Evolutionary conservation across 2,113 vertebrate genomes (phyloP), one percentile per base, ranked within the genome.

Genomic region (Neofelis nebulosa): DNA sequence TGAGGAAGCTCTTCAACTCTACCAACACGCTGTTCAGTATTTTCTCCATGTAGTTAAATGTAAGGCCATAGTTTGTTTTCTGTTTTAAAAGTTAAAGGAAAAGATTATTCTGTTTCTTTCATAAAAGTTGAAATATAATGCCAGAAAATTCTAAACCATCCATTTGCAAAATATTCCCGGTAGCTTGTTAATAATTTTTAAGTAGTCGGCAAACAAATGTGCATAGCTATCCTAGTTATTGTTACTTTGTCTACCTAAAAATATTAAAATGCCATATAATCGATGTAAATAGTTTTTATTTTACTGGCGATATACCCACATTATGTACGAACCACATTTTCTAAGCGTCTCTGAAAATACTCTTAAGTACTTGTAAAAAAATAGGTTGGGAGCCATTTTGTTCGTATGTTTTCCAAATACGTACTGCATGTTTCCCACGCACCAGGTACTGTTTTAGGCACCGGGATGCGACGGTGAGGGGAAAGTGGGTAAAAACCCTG

Each of bases 1-100:
- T 78, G 99, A 99, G 86, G 99, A 99, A 98, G 99, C 99, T 69
- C 99, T 99, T 66, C 99, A 94, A 3, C 99, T 99, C 86, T 99
- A 99, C 98, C 99, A 99, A 19, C 99, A 99, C 5, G 99, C 99
- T 73, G 99, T 99, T 92, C 99, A 99, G 98, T 99, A 99, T 98
- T 99, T 99, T 98, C 98, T 99, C 69, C 99, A 99, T 50, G 99
- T 99, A 83, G 55, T 99, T 94, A 99, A 99, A 99, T 99, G 99
- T 99, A 99, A 99, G 99, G 38, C 52, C 27, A 3, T 7, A 2
- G 14, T 19, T 80, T 92, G 55, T 1, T 91, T 83, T 78, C 96
- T 95, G 55, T 11, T 95, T 96, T 66, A 92, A 91, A 3, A 61
- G 38, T 14, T 19, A 57, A 80, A 41, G 90, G 29, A 52, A 97